Base-by-base conservation (phyloP, 1,140 invertebrate species). In the Meteorus sp. region DNA sequence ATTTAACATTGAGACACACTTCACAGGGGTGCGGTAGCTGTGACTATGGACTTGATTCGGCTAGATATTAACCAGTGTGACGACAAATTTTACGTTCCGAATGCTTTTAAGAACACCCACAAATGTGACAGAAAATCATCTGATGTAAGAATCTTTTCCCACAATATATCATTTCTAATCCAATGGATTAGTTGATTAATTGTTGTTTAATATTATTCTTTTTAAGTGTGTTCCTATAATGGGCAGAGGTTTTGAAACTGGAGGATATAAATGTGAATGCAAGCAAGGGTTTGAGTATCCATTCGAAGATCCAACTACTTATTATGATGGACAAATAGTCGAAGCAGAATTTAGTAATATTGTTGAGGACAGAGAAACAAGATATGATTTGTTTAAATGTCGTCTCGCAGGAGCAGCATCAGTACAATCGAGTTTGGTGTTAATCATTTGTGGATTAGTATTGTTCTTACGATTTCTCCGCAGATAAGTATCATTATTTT, bases 191-290 rank as follows among this genome's bases (percentile, higher is more conserved):
- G n/a, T n/a, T n/a, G n/a, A n/a, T n/a, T n/a, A n/a, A n/a, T n/a
- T n/a, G n/a, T n/a, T n/a, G n/a, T n/a, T n/a, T n/a, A 53, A 45
- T 60, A 22, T 61, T 54, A 61, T 85, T 85, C 41, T 61, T 63
- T 85, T 85, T 27, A 79, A 97, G 94, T 99, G 96, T 77, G 92
- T 97, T 17, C 94, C 95, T 9, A 91, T 98, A 59, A 85, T 92
- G 64, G 94, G 95, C 11, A 85, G 94, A 74, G 92, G 92, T 43
- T 97, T 93, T 75, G 89, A 94, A 62, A 87, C 88, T 9, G 95
- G 95, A 48, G 94, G 94, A n/a, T 99, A 99, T 81, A 98, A 99
- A 81, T 99, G 97, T 78, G 95, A 98, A 75, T 99, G 96, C 73
- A 87, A 92, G 51, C 95, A 98, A 81, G 96, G 95, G 20, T 99